A percentile compares a stretch with the other conserved stretches of the same genome.
Evolutionary conservation across 2,113 vertebrate genomes (phyloP).

Genomic region (Petrocephalus microphthalmus): DNA sequence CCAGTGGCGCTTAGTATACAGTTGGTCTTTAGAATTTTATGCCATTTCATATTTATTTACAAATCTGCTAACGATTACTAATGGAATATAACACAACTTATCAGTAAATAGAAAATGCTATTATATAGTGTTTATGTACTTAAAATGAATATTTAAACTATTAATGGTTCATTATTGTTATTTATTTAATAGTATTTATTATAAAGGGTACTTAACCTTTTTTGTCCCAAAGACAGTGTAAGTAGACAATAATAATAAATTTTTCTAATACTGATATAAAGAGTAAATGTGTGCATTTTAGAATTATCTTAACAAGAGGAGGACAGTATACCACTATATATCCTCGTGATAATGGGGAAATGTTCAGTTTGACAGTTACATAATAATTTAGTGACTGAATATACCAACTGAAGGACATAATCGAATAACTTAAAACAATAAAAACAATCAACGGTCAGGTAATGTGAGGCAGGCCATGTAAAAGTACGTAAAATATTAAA

Average conservation of each 20-base stretch:
- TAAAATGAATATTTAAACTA: not conserved
- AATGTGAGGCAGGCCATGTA: slow-evolving; percentile 31
- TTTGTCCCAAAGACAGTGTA: not conserved
- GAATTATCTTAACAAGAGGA: not conserved
- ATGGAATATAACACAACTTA: not conserved
- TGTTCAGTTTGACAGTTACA: not conserved
- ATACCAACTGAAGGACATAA: slow-evolving; percentile 28
- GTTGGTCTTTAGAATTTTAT: not conserved
- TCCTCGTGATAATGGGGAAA: not conserved
- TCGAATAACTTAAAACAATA: slow-evolving; percentile 18
- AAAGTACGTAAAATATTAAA: not conserved
- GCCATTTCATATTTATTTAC: not conserved
- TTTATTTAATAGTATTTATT: not conserved
- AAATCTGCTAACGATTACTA: not conserved
- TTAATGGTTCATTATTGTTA: not conserved
- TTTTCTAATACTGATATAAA: not conserved
- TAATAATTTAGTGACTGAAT: not conserved
- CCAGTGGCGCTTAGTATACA: not conserved
- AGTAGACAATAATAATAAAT: not conserved
- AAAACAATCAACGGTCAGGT: slow-evolving; percentile 15
- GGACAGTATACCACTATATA: not conserved
- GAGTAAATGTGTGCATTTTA: not conserved
- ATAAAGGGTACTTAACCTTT: not conserved
- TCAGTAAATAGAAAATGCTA: not conserved
- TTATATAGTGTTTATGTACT: not conserved